Evolutionary conservation across 2,113 vertebrate genomes (phyloP), one percentile per base, ranked within the genome.

Genomic region (Noctilio leporinus): DNA sequence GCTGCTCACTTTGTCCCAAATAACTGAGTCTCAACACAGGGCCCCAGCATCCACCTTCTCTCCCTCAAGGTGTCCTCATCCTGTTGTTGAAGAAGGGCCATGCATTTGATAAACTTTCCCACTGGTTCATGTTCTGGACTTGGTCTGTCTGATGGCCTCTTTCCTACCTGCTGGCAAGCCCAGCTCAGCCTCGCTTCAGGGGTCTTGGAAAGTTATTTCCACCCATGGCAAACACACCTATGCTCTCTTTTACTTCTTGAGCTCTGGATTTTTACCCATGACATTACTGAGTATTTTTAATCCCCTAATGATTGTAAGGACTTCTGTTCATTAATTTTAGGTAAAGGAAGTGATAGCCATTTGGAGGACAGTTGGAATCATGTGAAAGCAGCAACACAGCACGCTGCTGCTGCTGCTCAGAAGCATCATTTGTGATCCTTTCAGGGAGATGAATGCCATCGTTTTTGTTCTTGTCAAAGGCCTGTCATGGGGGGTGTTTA

Each of bases 11-110:
- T 19, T 26, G 30, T n/a, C 49, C 47, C 24, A 38, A 33, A 7
- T 0, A 1, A 4, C 33, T 10, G 22, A 38, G 17, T 17, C 24
- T 17, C 15, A 11, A 4, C 4, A 1, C 3, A 40, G 43, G 14
- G 59, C 6, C 22, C 20, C 49, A 0, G 7, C 33, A 3, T 53
- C 76, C 17, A 43, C 30, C 49, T 49, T 45, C 59, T 28, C 10
- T 80, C 26, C 51, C 59, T 53, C 11, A 17, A 8, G 33, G 5
- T 7, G 10, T 2, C 30, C 15, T 73, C 0, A 0, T 35, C 38
- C 73, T 49, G 33, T 49, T 5, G 8, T 7, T 26, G 64, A 86
- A 40, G 75, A 59, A 40, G 43, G n/a, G 5, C 51, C 69, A 35
- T 38, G 7, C 30, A 10, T 24, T n/a, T 55, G 22, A 30, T 77